Conservation (phyloP, 2,888 invertebrate species). For the Scrobipalpa atriplicella region DNA sequence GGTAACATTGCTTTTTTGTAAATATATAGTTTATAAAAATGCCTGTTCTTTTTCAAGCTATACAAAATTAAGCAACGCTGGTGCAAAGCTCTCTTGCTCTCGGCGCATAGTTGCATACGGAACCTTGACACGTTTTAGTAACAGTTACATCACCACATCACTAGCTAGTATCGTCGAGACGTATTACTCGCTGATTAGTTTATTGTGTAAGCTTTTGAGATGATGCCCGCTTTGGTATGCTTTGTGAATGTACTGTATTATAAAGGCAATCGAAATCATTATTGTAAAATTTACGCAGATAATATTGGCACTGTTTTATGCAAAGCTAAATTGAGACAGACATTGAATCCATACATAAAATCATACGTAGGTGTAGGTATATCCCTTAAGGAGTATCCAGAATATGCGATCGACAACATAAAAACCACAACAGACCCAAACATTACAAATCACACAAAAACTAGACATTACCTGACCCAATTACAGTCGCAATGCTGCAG, state of each 20-base stretch:
- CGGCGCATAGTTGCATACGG: not conserved
- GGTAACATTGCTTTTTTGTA: too few species aligned
- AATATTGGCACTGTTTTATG: too few species aligned
- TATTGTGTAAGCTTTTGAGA: constrained; percentile 2
- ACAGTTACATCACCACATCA: constrained; percentile 12
- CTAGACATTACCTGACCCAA: constrained; percentile 11
- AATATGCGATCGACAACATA: too few species aligned
- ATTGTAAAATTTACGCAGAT: too few species aligned
- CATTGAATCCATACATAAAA: too few species aligned
- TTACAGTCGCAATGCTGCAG: constrained; percentile 14
- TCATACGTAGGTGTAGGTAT: too few species aligned
- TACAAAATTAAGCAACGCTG: constrained; percentile 2
- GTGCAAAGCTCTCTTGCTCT: constrained; percentile 1
- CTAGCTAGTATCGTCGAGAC: not conserved
- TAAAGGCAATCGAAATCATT: too few species aligned
- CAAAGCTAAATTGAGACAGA: too few species aligned
- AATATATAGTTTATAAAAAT: too few species aligned
- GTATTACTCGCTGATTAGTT: not conserved
- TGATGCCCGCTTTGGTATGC: not conserved
- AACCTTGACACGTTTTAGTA: constrained; percentile 14
- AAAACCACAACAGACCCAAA: too few species aligned
- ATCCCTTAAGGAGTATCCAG: too few species aligned
- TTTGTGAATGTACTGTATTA: not conserved
- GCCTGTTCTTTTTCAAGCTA: too few species aligned
- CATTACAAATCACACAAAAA: not conserved